Conservation (phyloP, 2,113 vertebrate species). For the Charina bottae region DNA sequence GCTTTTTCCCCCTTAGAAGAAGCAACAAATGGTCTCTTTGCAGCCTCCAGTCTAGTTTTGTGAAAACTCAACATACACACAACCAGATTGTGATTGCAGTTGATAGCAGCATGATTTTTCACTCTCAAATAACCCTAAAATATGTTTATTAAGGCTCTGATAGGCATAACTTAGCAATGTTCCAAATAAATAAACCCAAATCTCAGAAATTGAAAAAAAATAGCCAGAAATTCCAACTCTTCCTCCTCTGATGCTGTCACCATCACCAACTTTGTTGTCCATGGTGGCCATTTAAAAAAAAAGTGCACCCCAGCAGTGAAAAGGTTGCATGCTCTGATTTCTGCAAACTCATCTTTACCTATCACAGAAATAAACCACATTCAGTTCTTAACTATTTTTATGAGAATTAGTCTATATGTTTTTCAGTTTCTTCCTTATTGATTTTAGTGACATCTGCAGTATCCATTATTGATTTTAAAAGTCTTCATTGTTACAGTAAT, state of each 20-base stretch:
- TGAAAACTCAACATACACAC: background rate
- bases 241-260: background rate
- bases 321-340: background rate
- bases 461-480: background rate
- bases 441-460: background rate
- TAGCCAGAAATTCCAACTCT: background rate
- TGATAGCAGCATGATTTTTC: background rate
- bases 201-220: background rate
- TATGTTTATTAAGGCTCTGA: background rate
- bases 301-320: background rate
- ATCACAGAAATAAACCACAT: background rate
- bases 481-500: background rate
- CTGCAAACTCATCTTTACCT: background rate
- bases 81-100: background rate
- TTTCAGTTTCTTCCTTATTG: background rate
- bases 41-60: background rate
- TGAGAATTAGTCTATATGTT: background rate
- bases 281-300: background rate
- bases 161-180: background rate
- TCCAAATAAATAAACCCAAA: background rate
- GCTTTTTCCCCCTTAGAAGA: background rate
- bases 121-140: background rate
- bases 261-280: background rate
- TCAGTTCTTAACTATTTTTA: background rate
- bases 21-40: background rate